Evolutionary conservation across 2,797 vertebrate genomes (phyloP).

Genomic region (Echeneis naucrates): DNA sequence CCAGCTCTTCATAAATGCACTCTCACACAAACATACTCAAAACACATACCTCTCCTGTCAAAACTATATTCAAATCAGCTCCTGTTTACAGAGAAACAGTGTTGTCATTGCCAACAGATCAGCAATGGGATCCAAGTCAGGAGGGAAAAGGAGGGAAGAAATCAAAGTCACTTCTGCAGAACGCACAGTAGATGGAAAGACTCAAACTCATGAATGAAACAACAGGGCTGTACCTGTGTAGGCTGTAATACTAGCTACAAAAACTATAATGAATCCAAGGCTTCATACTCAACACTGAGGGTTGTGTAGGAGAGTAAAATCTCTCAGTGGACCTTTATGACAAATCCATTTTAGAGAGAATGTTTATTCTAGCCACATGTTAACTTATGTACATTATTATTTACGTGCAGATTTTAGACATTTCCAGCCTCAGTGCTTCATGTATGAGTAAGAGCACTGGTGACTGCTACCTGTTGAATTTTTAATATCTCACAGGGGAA

Average conservation of each 20-base stretch:
- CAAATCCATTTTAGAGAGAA: constrained; percentile 49
- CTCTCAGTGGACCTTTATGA: constrained; percentile 28
- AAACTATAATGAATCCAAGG: constrained; percentile 31
- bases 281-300: constrained; percentile 23
- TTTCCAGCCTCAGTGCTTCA: constrained; percentile 37
- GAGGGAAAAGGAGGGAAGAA: background rate
- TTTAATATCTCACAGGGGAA: constrained; percentile 53
- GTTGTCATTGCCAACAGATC: constrained; percentile 22
- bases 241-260: constrained; percentile 34
- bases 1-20: constrained; percentile 85
- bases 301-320: constrained; percentile 23
- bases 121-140: constrained; percentile 10
- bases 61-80: constrained; percentile 21
- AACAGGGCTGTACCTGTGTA: constrained; percentile 39
- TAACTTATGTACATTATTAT: constrained; percentile 63
- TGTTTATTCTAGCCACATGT: constrained; percentile 50
- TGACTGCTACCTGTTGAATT: constrained; percentile 47
- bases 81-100: constrained; percentile 32
- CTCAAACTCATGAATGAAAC: constrained; percentile 23
- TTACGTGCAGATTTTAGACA: constrained; percentile 39
- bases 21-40: background rate
- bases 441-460: constrained; percentile 42
- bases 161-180: constrained; percentile 20
- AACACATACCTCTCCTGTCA: constrained; percentile 16
- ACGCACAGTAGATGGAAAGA: constrained; percentile 20